These are phyloP conservation scores for Lemur catta DNA, from an alignment of 2,797 vertebrate genomes.

Conservation along the genomic window DNA sequence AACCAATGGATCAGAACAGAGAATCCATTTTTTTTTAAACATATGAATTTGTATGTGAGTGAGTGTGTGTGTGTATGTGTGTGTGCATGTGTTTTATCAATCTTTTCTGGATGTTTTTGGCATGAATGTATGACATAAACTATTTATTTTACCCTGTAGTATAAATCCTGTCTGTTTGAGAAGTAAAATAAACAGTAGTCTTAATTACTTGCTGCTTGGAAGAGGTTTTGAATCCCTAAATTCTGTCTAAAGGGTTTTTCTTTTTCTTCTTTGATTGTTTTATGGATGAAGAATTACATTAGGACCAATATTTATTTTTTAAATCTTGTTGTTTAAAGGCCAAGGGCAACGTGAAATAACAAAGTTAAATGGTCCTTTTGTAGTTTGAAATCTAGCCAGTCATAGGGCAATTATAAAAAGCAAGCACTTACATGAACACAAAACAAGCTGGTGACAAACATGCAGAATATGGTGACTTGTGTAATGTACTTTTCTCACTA, in stretches of 20 bases:
- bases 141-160: not conserved
- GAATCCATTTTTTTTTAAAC: not conserved
- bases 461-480: not conserved
- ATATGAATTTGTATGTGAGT: not conserved
- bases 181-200: not conserved
- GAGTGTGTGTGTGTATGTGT: not conserved
- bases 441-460: conserved; percentile 7
- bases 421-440: conserved; percentile 27
- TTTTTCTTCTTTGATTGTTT: not conserved
- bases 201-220: conserved; percentile 18
- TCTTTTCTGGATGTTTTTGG: not conserved
- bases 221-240: conserved; percentile 1
- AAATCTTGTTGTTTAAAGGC: conserved; percentile 52
- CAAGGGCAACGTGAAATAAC: not conserved
- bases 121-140: not conserved
- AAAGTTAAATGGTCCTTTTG: conserved; percentile 2
- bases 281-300: conserved; percentile 30
- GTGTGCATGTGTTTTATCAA: not conserved
- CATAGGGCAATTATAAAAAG: conserved; percentile 31
- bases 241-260: not conserved
- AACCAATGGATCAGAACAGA: too few species aligned
- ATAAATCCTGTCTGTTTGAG: not conserved
- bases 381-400: conserved; percentile 43
- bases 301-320: conserved; percentile 27
- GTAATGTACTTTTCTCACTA: not conserved